Conservation (phyloP, 92 coral and sea anemone species). For the Umimayanthus kanabou region DNA sequence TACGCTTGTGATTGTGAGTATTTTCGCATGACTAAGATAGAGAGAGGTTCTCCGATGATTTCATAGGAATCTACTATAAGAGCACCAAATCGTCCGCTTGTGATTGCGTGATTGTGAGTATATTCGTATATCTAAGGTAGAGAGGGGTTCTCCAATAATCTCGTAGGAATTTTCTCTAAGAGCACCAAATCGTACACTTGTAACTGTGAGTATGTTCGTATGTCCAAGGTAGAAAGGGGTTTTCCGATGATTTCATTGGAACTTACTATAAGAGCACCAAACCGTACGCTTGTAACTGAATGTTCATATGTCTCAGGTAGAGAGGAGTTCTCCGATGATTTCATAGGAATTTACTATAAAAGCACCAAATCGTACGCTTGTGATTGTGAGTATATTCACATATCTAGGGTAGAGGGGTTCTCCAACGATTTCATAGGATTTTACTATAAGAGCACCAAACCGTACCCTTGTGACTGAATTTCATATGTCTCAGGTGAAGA, state of each 20-base stretch:
- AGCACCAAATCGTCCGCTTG: slow-evolving; percentile 74
- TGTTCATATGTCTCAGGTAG: not conserved
- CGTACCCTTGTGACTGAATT: slow-evolving; percentile 67
- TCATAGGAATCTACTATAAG: slow-evolving; percentile 59
- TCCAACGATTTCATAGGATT: slow-evolving; percentile 48
- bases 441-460: slow-evolving; percentile 53
- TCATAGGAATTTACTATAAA: slow-evolving; percentile 59
- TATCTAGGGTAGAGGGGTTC: not conserved
- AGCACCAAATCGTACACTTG: slow-evolving; percentile 74
- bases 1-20: slow-evolving; percentile 84
- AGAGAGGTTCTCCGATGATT: not conserved
- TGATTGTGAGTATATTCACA: slow-evolving; percentile 59
- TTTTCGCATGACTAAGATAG: not conserved
- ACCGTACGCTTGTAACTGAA: slow-evolving; percentile 77
- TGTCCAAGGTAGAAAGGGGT: not conserved
- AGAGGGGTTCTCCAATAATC: not conserved
- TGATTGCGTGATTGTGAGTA: slow-evolving; percentile 85
- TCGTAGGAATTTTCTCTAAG: slow-evolving; percentile 60
- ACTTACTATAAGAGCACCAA: slow-evolving; percentile 54
- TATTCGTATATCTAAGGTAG: not conserved
- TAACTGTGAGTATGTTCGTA: slow-evolving; percentile 59
- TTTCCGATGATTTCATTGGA: slow-evolving; percentile 68
- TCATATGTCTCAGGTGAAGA: not conserved
- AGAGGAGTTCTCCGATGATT: not conserved
- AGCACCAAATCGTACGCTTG: slow-evolving; percentile 74